Evolutionary conservation across 2,888 invertebrate genomes (phyloP), one percentile per base, ranked within the genome.

Genomic region (Rhabditoides inermis): DNA sequence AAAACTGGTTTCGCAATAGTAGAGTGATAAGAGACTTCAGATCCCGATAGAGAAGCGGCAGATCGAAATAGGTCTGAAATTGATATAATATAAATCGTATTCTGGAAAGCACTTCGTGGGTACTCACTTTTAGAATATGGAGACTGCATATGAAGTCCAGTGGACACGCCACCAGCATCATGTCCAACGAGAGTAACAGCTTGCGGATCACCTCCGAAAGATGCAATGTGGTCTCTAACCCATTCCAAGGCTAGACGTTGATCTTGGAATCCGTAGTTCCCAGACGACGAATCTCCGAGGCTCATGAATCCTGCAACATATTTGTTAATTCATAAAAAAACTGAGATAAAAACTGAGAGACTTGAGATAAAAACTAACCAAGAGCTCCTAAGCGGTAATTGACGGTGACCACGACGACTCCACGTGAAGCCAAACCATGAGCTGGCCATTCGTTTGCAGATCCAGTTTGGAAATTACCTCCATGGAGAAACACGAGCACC

Each of bases 171-270:
- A 0, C 81, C 81, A 32, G 86, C 85, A 26, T 86, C 86, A 77
- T 89, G 87, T 0, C 90, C 90, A 69, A 87, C 81, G 0, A 90
- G 76, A 0, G 88, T 88, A n/a, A 89, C 83, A 59, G 84, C 82
- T 40, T 83, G 82, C 0, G 85, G 84, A 77, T 89, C 86, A 3
- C 90, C 90, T 25, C 88, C 87, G 76, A 90, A 89, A 42, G 83
- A 81, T 40, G 81, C 81, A 48, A 88, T 86, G 76, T 89, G 86
- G 66, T 85, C 84, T 56, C 84, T 82, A 12, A 82, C 76, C 74
- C 79, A 82, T 55, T 78, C 72, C 45, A 82, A 63, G 0, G 79
- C 80, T 23, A 77, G 56, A 2, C 78, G 63, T 54, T 81, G 81
- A 63, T 82, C 82, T 65, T 77, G 77, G 40, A 82, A 68, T 3